Evolutionary conservation across 2,113 vertebrate species (phyloP).

Genomic region (Emydocephalus ijimae): DNA sequence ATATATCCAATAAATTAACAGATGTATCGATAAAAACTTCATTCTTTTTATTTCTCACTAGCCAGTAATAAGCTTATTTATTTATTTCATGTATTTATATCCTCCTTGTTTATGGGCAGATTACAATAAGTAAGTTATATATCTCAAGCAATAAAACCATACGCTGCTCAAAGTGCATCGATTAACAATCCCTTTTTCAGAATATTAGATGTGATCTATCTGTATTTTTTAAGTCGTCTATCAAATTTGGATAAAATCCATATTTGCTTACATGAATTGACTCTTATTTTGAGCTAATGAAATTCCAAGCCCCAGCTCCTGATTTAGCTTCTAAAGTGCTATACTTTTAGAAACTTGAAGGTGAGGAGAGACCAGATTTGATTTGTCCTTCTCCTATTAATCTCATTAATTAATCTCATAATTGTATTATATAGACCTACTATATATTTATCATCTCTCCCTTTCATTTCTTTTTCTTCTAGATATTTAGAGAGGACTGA

Average conservation of each 20-base stretch:
- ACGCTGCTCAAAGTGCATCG: neutral
- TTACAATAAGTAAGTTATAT: neutral
- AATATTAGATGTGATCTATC: neutral
- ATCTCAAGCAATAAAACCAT: neutral
- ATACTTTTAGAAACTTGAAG: neutral
- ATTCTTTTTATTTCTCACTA: neutral
- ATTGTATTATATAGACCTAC: neutral
- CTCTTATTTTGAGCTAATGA: neutral
- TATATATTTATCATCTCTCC: neutral
- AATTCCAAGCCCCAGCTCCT: neutral
- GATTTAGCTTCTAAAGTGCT: neutral
- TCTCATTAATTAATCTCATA: neutral
- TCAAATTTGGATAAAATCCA: neutral
- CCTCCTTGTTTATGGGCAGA: neutral
- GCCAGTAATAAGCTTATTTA: neutral
- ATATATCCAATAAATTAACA: neutral
- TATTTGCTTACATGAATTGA: neutral
- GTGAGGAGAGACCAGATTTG: neutral
- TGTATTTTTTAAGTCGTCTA: neutral
- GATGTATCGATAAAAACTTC: neutral
- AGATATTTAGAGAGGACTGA: neutral
- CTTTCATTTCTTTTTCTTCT: neutral
- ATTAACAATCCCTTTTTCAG: neutral
- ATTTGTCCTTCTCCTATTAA: neutral
- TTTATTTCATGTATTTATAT: neutral